A percentile compares a stretch with the other conserved stretches of the same genome.
These are phyloP conservation scores for Drosophila auraria DNA, from an alignment of 1,140 invertebrate genomes.

Conservation along the genomic window DNA sequence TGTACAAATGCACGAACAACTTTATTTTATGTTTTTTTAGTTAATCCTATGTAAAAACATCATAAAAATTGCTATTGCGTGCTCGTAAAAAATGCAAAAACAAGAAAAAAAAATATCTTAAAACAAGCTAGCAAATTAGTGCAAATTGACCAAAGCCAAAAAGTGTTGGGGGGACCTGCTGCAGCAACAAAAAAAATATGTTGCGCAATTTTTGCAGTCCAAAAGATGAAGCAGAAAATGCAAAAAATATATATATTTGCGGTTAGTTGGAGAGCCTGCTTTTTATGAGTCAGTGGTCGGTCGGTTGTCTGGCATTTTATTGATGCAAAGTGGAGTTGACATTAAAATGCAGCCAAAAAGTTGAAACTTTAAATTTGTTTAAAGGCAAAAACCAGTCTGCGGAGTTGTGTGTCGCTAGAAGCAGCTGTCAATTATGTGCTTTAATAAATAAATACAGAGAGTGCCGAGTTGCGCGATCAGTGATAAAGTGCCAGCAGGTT, in stretches of 20 bases:
- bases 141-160: slow-evolving; percentile 49
- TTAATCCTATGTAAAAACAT: slow-evolving; percentile 33
- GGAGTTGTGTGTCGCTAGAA: background rate
- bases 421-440: background rate
- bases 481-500: background rate
- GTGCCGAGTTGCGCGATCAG: background rate
- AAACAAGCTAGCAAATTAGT: slow-evolving; percentile 42
- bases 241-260: slow-evolving; percentile 18
- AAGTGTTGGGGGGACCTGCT: slow-evolving; percentile 47
- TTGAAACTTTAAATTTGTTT: slow-evolving; percentile 8
- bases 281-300: slow-evolving; percentile 44
- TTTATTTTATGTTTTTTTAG: slow-evolving; percentile 35
- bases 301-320: slow-evolving; percentile 50
- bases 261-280: slow-evolving; percentile 12
- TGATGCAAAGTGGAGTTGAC: slow-evolving; percentile 69
- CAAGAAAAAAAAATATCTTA: slow-evolving; percentile 5
- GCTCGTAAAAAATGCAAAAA: slow-evolving; percentile 41
- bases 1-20: slow-evolving; percentile 19
- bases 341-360: slow-evolving; percentile 36
- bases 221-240: slow-evolving; percentile 45
- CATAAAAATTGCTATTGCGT: slow-evolving; percentile 34
- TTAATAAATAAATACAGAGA: background rate
- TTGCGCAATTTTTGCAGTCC: slow-evolving; percentile 61
- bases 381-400: slow-evolving; percentile 9
- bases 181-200: slow-evolving; percentile 15